phyloP scores from a whole-genome alignment of 2,113 vertebrate genomes.

The Microtus montanus region DNA sequence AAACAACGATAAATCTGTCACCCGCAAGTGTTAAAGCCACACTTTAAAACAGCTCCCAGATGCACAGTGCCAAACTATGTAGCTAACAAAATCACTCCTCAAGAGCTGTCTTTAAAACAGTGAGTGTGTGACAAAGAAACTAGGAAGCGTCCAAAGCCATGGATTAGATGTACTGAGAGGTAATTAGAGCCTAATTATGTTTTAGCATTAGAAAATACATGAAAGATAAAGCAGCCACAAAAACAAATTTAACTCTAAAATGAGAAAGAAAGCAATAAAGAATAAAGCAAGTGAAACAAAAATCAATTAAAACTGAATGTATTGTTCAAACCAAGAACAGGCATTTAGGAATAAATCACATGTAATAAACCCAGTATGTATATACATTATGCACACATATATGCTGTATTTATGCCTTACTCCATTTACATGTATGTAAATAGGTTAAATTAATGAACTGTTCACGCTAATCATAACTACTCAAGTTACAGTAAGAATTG shows the following conservation, averaged over 20 bases:
- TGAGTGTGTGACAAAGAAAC: neutral
- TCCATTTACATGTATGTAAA: neutral
- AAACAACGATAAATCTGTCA: neutral
- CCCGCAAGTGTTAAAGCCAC: neutral
- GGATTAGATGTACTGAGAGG: neutral
- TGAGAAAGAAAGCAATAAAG: neutral
- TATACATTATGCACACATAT: too few relatives aligned
- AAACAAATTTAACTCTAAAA: conserved; percentile 46
- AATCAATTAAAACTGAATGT: conserved; percentile 6
- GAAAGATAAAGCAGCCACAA: neutral
- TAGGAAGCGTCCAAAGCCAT: neutral
- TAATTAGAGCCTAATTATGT: neutral
- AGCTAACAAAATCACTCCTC: conserved; percentile 11
- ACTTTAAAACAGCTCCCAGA: neutral
- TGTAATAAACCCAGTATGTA: neutral
- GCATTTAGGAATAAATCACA: conserved; percentile 28
- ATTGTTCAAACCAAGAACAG: conserved; percentile 32
- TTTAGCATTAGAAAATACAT: conserved; percentile 5
- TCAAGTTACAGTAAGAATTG: conserved; percentile 20
- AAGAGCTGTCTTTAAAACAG: neutral
- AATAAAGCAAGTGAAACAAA: conserved; percentile 23
- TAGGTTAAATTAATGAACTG: neutral
- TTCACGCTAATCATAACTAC: conserved; percentile 9
- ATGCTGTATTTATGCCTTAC: neutral
- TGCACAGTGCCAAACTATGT: neutral